Percentiles rank a stretch among this genome's conserved stretches.
phyloP scores from a whole-genome alignment of 2,113 vertebrate genomes.

The Asarcornis scutulata region DNA sequence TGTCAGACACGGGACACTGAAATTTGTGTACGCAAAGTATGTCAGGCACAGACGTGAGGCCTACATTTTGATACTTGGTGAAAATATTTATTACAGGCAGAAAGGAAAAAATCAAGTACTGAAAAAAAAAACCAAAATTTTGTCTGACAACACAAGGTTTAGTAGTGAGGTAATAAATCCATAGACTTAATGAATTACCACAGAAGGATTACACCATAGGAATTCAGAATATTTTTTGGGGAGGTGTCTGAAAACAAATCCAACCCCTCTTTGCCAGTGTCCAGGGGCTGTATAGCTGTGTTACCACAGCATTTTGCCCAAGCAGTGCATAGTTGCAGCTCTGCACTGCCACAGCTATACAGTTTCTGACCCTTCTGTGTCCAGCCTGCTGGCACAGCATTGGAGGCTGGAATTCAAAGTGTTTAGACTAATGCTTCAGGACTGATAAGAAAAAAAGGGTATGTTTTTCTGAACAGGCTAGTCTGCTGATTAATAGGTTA shows the following conservation, averaged over 20 bases:
- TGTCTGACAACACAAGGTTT: background rate
- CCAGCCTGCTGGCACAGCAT: background rate
- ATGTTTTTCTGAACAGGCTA: background rate
- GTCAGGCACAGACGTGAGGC: background rate
- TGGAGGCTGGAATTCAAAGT: slow-evolving; percentile 46
- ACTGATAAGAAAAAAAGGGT: background rate
- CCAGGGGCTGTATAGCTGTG: background rate
- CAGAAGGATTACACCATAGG: background rate
- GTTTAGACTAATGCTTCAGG: slow-evolving; percentile 18
- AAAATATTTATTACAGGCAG: background rate
- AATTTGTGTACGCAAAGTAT: background rate
- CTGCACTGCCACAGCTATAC: rapidly evolving
- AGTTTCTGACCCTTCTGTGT: background rate
- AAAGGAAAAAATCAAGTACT: background rate
- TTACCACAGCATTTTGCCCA: background rate
- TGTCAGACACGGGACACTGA: background rate
- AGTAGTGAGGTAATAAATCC: background rate
- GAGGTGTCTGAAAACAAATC: background rate
- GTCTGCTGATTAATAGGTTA: slow-evolving; percentile 18
- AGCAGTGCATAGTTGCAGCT: rapidly evolving
- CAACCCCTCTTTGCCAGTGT: background rate
- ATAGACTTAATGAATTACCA: background rate
- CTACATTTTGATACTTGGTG: background rate
- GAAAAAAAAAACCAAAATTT: background rate
- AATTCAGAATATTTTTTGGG: background rate